Evolutionary conservation across 2,888 invertebrate genomes (phyloP).

Genomic region (Nasonia oneida): DNA sequence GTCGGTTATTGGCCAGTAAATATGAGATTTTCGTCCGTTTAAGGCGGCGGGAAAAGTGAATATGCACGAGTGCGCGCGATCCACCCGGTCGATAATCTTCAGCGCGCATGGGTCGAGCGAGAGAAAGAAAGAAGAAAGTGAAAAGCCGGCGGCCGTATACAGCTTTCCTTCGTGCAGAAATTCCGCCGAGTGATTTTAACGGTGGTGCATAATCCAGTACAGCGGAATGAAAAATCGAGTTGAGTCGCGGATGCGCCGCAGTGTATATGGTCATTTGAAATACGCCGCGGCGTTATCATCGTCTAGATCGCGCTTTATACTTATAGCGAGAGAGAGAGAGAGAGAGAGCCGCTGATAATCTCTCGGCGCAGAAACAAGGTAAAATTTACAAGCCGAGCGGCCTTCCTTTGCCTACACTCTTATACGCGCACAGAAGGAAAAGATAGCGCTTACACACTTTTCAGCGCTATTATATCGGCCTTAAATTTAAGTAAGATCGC

Average conservation of each 20-base stretch:
- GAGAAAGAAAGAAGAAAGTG: constrained; percentile 26
- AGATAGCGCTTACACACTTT: neutral
- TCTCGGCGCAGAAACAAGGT: neutral
- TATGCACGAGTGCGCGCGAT: constrained; percentile 19
- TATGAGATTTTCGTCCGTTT: constrained; percentile 41
- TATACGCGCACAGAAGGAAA: neutral
- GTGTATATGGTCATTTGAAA: too few relatives aligned
- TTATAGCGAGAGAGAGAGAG: neutral
- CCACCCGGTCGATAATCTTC: neutral
- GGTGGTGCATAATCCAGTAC: neutral
- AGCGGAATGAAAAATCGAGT: neutral
- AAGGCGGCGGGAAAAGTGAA: constrained; percentile 40
- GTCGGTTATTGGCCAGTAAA: constrained; percentile 44
- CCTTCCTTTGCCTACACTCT: neutral
- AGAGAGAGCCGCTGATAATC: neutral
- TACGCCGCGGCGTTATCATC: neutral
- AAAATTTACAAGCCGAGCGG: neutral
- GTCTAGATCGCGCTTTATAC: neutral
- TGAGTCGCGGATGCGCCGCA: neutral
- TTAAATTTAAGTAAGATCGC: constrained; percentile 17
- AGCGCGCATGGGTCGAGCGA: neutral
- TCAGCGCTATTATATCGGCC: neutral
- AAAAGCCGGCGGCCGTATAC: constrained; percentile 13
- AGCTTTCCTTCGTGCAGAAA: neutral
- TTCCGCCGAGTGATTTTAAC: neutral